Conservation (phyloP, 2,888 invertebrate genomes). For the Sipha maydis region DNA sequence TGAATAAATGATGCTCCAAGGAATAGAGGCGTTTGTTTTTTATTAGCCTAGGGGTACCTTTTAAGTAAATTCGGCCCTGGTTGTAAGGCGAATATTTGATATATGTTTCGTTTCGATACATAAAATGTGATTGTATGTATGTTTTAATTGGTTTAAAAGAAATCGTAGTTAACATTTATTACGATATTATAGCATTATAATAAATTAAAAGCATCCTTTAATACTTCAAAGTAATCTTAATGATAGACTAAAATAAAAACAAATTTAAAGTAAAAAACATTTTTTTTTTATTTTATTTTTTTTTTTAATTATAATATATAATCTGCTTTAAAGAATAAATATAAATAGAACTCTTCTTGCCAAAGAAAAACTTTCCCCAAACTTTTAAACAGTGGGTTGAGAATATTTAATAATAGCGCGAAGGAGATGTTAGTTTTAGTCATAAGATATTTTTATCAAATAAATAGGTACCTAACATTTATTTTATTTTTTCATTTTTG, state of each 20-base stretch:
- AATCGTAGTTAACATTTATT: conserved; percentile 20
- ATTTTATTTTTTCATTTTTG: not conserved
- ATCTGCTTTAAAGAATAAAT: conserved; percentile 17
- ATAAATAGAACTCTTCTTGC: not conserved
- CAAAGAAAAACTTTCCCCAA: conserved; percentile 24
- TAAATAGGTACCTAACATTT: not conserved
- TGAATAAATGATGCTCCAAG: too few species aligned
- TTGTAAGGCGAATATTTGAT: too few species aligned
- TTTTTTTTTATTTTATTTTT: conserved; percentile 7
- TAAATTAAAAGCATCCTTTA: conserved; percentile 18
- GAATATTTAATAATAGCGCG: not conserved
- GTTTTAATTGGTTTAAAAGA: conserved; percentile 1
- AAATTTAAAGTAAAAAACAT: conserved; percentile 27
- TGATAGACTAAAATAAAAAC: conserved; percentile 21
- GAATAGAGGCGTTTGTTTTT: too few species aligned
- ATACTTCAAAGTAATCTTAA: conserved; percentile 20
- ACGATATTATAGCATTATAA: not conserved
- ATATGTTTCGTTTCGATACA: too few species aligned
- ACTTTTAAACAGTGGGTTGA: not conserved
- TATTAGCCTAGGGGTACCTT: too few species aligned
- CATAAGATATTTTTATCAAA: not conserved
- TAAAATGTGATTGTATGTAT: not conserved
- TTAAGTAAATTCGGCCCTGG: too few species aligned
- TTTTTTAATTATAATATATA: conserved; percentile 41
- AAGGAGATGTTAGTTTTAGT: not conserved